Base-by-base conservation (phyloP, 2,888 invertebrate species). In the Apoderus coryli region DNA sequence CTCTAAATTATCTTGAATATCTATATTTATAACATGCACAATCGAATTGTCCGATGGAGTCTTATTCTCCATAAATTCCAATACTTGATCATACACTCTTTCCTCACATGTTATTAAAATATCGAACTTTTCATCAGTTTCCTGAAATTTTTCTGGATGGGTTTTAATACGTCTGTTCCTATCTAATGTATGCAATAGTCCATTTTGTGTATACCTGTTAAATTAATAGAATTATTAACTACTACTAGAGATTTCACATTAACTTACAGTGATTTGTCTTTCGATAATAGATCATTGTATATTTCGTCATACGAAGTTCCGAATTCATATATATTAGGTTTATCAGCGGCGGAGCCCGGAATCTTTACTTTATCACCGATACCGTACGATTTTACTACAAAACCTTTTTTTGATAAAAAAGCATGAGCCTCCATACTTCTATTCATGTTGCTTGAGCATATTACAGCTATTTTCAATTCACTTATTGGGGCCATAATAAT, bases 381-480 rank as follows among this genome's bases (percentile, higher is more conserved):
- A 10, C 90, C 90, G 61, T 79, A 95, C 0, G 93, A 95, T 52
- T 82, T 76, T 1, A 99, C 95, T 53, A 77, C 77, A 54, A 88
- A 96, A 9, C 96, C 96, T 52, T 93, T 93, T 64, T 98, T 98
- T 32, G 89, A 84, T 27, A 98, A 63, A 59, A 93, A 92, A 34
- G 86, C 86, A 63, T 99, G 98, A 10, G 96, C 96, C 64, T 98
- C 98, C 98, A 98, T 98, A 49, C 93, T 95, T 35, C 98, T 71
- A 56, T 98, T 98, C 90, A 98, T 98, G 58, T 98, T 98, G 51
- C 93, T 95, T 5, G 96, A 96, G 63, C 98, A 99, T 44, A 93
- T 86, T 32, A 98, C 92, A 13, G 96, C 96, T 48, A 96, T 72
- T 49, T 72, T 76, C 46, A 85, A 58, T 47, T 72, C 62, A 44